Evolutionary conservation across 2,113 vertebrate genomes (phyloP), one percentile per base, ranked within the genome.

Genomic region (Arizona elegans): DNA sequence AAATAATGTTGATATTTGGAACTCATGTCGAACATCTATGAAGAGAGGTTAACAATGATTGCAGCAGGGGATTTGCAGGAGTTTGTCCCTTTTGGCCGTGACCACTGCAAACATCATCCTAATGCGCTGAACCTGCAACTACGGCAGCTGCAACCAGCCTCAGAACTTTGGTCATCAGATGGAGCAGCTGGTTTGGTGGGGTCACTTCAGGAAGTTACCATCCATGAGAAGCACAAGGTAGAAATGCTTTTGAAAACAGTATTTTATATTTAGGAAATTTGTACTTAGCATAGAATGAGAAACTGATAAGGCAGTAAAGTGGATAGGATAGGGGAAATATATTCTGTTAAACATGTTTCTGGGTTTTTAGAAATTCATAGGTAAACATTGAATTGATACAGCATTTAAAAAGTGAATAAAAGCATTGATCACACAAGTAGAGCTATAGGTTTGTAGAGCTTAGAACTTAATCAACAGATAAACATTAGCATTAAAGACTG

Each of bases 1-100:
- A 99, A 99, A 99, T 99, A 99, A 99, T 99, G 99, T 98, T 99
- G 99, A 99, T 99, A 99, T 98, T 98, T 98, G 98, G 98, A 98
- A 99, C 98, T 98, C 99, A 99, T 99, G 99, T 99, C 99, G 99
- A 98, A 99, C 98, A 98, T 99, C 98, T 99, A 98, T 99, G 99
- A 99, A 98, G 99, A 99, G 98, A 98, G 98, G 98, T 98, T 98
- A 98, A 99, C 98, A 96, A 99, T 99, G 99, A 99, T 99, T 97
- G 99, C 99, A 98, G 99, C 99, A 97, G 98, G 99, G 98, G 99
- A 99, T 98, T 98, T 99, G 98, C 99, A 99, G 98, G 98, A 98
- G 98, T 99, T 99, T 98, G 98, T 98, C 97, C 99, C 99, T 93
- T 99, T 99, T 95, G 99, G 99, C 97, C 98, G 99, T 95, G 98